Evolutionary conservation across 1,140 invertebrate genomes (phyloP).

Genomic region (Harpegnathos saltator): DNA sequence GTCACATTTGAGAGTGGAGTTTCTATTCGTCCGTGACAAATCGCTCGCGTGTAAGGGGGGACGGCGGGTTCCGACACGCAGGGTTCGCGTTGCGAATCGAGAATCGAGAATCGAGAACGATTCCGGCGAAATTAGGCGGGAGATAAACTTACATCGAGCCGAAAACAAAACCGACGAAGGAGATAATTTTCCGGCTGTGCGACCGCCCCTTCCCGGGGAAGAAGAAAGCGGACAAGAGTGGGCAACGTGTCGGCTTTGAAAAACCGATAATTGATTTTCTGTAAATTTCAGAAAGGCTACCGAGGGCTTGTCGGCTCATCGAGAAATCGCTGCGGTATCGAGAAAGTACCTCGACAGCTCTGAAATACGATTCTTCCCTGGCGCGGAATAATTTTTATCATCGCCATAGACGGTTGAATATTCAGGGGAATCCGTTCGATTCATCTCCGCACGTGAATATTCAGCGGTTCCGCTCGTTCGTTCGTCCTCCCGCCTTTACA

Average conservation of each 20-base stretch:
- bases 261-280: constrained; percentile 39
- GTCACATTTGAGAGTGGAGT: background rate
- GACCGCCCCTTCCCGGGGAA: no score
- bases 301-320: constrained; percentile 52
- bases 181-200: background rate
- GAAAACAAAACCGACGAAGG: background rate
- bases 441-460: constrained; percentile 77
- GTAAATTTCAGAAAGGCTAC: constrained; percentile 22
- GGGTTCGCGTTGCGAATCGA: no score
- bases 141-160: constrained; percentile 6
- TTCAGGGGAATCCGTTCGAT: constrained; percentile 73
- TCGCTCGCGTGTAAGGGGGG: background rate
- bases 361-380: constrained; percentile 44
- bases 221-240: background rate
- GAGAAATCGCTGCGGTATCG: constrained; percentile 58
- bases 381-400: constrained; percentile 72
- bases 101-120: no score
- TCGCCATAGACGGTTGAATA: constrained; percentile 70
- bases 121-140: background rate
- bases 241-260: background rate
- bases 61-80: no score
- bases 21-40: background rate
- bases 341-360: constrained; percentile 61
- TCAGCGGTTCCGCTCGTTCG: constrained; percentile 72
- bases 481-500: constrained; percentile 64